Evolutionary conservation across 64 coral and sea anemone species (phyloP).

Genomic region (Stichodactyla mertensii): DNA sequence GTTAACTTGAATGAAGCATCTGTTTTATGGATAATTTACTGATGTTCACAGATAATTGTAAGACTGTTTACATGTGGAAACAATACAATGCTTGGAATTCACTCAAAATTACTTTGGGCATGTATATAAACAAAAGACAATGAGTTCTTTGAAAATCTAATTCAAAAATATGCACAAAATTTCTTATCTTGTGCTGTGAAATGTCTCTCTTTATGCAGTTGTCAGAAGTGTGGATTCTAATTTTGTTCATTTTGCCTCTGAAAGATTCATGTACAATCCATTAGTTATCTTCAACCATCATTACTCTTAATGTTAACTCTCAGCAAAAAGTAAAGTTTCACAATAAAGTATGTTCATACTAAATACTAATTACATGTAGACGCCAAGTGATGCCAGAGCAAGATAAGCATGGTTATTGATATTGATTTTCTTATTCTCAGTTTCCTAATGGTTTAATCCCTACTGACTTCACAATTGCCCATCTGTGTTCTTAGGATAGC

Average conservation of each 20-base stretch:
- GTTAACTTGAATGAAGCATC: not conserved
- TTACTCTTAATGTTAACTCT: no score
- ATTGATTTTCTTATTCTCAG: not conserved
- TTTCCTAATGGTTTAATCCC: not conserved
- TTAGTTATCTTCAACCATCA: not conserved
- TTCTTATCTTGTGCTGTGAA: slow-evolving; percentile 5
- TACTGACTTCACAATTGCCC: not conserved
- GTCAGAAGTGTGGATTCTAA: not conserved
- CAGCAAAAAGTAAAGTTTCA: no score
- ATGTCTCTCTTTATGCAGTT: not conserved
- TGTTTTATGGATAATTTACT: slow-evolving; percentile 4
- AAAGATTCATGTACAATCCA: not conserved
- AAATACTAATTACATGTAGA: no score
- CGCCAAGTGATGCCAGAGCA: not conserved
- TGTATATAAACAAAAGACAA: not conserved
- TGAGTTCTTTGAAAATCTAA: not conserved
- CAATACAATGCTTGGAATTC: slow-evolving; percentile 14
- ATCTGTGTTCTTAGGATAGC: not conserved
- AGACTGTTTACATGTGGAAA: slow-evolving; percentile 18
- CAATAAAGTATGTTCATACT: no score
- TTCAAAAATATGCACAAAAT: slow-evolving; percentile 3
- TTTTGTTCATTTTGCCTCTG: not conserved
- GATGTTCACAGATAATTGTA: slow-evolving; percentile 9
- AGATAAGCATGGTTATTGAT: not conserved
- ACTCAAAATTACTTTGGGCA: not conserved